Percentiles rank a stretch among this genome's conserved stretches.
phyloP scores from a whole-genome alignment of 1,140 invertebrate genomes.

The Drosophila subpulchrella region DNA sequence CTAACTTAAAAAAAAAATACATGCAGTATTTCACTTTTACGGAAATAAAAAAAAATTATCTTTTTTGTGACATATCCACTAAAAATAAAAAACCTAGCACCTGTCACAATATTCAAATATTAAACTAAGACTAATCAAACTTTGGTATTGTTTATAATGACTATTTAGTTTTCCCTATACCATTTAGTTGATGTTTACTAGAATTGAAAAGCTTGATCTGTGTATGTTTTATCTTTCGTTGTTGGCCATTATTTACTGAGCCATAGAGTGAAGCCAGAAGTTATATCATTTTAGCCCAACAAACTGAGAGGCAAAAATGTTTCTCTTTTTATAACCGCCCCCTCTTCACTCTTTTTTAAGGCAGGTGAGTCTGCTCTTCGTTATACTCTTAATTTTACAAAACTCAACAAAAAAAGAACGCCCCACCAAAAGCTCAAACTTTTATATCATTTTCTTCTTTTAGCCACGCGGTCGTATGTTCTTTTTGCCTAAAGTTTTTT shows the following conservation, averaged over 20 bases:
- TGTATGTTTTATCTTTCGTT: not conserved
- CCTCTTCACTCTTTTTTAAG: slow-evolving; percentile 5
- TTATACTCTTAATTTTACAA: slow-evolving; percentile 13
- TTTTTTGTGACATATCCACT: no score
- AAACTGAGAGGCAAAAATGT: not conserved
- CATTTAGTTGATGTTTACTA: not conserved
- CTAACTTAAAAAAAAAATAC: no score
- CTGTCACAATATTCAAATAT: not conserved
- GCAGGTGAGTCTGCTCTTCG: slow-evolving; percentile 13
- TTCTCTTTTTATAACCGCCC: slow-evolving; percentile 11
- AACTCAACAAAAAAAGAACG: slow-evolving; percentile 3
- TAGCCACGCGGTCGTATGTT: slow-evolving; percentile 2
- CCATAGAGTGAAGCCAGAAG: not conserved
- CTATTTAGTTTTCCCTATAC: no score
- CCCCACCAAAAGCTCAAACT: slow-evolving; percentile 23
- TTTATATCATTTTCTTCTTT: slow-evolving; percentile 4
- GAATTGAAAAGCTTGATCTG: no score
- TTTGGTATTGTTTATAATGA: no score
- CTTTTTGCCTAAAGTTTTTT: slow-evolving; percentile 2
- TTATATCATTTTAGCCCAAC: not conserved
- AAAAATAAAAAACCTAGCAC: not conserved
- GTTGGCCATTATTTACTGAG: not conserved
- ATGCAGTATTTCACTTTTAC: no score
- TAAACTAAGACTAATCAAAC: not conserved
- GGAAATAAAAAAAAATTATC: no score